Evolutionary conservation across 30 jellyfish, hydroid and myxozoan species (phyloP), one percentile per base, ranked within the genome.

Genomic region (Pseudorhiza aurosa): DNA sequence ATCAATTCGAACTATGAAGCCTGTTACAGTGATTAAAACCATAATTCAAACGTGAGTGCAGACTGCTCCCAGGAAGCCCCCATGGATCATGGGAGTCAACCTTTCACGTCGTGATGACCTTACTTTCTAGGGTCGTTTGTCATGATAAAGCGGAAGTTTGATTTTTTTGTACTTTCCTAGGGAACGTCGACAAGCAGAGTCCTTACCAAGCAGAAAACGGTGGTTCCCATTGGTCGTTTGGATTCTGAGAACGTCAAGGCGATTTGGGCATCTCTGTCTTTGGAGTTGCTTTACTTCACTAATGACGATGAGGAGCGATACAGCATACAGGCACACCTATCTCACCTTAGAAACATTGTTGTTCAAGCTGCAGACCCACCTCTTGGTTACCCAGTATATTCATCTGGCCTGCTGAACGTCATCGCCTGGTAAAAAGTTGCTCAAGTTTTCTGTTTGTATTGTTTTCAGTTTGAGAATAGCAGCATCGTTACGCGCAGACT

Each of bases 341-440:
- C 93, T 11, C 85, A 82, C n/a, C 60, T 89, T 26, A 76, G 96
- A 17, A 89, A 89, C 71, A 73, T 89, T 53, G 62, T 69, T 17
- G 69, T 85, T 9, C 97, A 89, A 50, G 97, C 97, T 1, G 96
- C 97, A 30, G 97, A 89, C 50, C 97, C 96, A 27, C 97, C 97
- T 21, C 80, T 89, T 8, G 97, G 97, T 0, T 89, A 89, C 40
- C 97, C 97, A 0, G 96, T 89, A 19, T 83, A 47, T 53, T 82
- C 95, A 27, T 89, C 97, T 6, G 97, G 97, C 15, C 30, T 89
- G 80, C 42, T 78, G 9, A 88, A 55, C 19, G 50, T 80, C 19
- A 70, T 51, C 10, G 83, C 91, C 5, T 80, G 91, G 91, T 80
- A 50, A 27, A 22, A n/a, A n/a, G n/a, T n/a, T n/a, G n/a, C n/a